Evolutionary conservation across 2,888 invertebrate species (phyloP).

Genomic region (Machimus atricapillus): DNA sequence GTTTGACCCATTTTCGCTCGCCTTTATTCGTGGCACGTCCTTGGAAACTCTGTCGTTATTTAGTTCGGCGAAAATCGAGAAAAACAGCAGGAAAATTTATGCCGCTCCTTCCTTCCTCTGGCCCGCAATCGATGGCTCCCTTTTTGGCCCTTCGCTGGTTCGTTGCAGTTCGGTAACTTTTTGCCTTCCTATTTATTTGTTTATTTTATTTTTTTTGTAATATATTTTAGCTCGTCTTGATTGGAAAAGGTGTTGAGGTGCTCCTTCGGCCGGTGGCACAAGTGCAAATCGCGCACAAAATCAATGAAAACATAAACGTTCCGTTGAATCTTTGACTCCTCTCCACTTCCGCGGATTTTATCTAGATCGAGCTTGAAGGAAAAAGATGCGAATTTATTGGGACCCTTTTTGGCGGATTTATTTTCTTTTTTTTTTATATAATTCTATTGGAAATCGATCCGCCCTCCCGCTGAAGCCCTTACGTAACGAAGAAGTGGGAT

Average conservation of each 20-base stretch:
- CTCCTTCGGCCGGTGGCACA: neutral
- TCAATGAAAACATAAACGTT: neutral
- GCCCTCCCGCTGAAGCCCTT: neutral
- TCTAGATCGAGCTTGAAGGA: neutral
- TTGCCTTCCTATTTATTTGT: neutral
- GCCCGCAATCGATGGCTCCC: neutral
- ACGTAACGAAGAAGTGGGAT: neutral
- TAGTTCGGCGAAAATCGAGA: slow-evolving; percentile 8
- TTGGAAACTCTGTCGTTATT: slow-evolving; percentile 18
- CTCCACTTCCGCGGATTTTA: neutral
- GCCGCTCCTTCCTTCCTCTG: neutral
- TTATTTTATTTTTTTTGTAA: neutral
- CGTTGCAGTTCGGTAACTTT: neutral
- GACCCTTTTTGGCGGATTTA: neutral
- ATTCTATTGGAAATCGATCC: neutral
- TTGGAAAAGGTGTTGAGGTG: neutral
- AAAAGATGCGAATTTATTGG: neutral
- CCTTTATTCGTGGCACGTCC: slow-evolving; percentile 33
- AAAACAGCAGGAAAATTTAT: slow-evolving; percentile 20
- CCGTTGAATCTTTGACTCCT: neutral
- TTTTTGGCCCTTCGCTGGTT: neutral
- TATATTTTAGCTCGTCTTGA: neutral
- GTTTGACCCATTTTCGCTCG: slow-evolving; percentile 49
- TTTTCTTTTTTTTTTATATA: neutral
- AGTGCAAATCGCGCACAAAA: neutral